A percentile compares a stretch with the other conserved stretches of the same genome.
These are phyloP conservation scores for Calycopis cecrops DNA, from an alignment of 1,140 invertebrate species.

Conservation along the genomic window DNA sequence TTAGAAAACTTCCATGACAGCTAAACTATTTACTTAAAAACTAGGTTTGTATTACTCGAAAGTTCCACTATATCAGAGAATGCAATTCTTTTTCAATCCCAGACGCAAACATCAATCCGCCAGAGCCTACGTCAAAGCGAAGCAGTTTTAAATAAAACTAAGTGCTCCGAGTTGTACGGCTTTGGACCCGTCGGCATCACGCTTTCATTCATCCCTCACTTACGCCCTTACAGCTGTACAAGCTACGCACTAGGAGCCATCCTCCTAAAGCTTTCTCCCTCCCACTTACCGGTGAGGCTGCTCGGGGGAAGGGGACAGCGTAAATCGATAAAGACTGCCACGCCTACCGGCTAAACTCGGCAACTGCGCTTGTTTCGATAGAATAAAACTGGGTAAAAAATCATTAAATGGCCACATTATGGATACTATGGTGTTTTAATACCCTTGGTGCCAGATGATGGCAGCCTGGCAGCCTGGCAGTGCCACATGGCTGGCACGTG, in stretches of 20 bases:
- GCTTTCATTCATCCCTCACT: constrained; percentile 67
- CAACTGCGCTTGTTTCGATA: constrained; percentile 70
- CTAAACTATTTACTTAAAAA: no score
- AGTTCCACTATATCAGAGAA: no score
- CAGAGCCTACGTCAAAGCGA: constrained; percentile 24
- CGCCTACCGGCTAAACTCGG: constrained; percentile 63
- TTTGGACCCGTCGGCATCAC: constrained; percentile 62
- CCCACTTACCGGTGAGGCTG: constrained; percentile 29
- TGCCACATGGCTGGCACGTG: constrained; percentile 51
- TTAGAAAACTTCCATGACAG: no score
- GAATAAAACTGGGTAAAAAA: constrained; percentile 69
- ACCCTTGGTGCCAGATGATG: not conserved
- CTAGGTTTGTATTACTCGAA: no score
- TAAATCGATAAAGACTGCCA: constrained; percentile 72
- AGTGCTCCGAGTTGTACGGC: constrained; percentile 66
- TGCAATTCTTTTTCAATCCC: no score
- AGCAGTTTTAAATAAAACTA: constrained; percentile 63
- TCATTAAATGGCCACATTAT: constrained; percentile 54
- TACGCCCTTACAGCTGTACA: constrained; percentile 54
- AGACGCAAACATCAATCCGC: no score
- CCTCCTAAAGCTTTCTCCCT: constrained; percentile 48
- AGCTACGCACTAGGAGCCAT: constrained; percentile 60
- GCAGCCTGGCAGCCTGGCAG: constrained; percentile 34
- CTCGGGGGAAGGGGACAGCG: constrained; percentile 48
- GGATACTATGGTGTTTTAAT: constrained; percentile 13